Evolutionary conservation across 2,888 invertebrate species (phyloP), one percentile per base, ranked within the genome.

Genomic region (Acleris holmiana): DNA sequence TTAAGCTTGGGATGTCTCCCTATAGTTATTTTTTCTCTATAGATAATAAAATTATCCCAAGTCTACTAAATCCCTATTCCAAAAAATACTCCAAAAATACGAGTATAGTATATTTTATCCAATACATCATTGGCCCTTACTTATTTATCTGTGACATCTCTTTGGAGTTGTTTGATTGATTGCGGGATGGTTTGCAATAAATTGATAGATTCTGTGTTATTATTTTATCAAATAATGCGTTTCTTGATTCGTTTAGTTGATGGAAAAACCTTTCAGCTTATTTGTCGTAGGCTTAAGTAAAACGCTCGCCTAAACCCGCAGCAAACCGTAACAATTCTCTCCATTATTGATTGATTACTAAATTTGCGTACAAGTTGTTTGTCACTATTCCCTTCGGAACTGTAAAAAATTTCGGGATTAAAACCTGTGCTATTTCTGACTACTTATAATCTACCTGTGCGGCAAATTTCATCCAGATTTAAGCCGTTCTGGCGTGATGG

Each of bases 121-220:
- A 59, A 65, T 65, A 59, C 59, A 65, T 65, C 59, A 65, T 54
- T 54, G 64, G 47, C 19, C 35, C 35, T 35, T 35, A 35, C 35
- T 65, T 54, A 64, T 54, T 65, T 49, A 65, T 59, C 64, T 59
- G 41, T 25, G 41, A 15, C 48, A 47, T 59, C 53, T 65, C 53
- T 54, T 54, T 53, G 51, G 57, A 51, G 57, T 47, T 53, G 25
- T 58, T 54, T 65, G 64, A 65, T 65, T 65, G 64, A 65, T 65
- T 64, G 49, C 49, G 54, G 58, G 41, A 21, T 64, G 64, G 48
- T 64, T 64, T 54, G 25, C 44, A 59, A 59, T 49, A 49, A 59
- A 59, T 65, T 65, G 64, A 65, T 65, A 48, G 59, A 65, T 55
- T 17, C 53, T 40, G 21, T 35, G 17, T 48, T 35, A 44, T 44